Evolutionary conservation across 30 jellyfish, hydroid and myxozoan species (phyloP).

Genomic region (Cassiopea andromeda): DNA sequence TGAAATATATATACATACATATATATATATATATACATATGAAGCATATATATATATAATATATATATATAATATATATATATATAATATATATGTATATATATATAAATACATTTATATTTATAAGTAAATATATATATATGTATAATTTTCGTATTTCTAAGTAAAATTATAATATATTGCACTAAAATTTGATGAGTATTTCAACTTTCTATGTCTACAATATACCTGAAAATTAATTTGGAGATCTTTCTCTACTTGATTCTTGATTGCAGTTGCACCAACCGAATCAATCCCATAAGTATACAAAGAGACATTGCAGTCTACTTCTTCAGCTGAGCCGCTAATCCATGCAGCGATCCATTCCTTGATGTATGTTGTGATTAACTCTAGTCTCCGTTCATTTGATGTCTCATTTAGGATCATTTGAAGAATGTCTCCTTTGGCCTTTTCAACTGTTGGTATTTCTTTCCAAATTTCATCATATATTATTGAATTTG

Average conservation of each 20-base stretch:
- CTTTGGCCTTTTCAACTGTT: slow-evolving; percentile 11
- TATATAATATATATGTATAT: too few relatives aligned
- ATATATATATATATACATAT: too few relatives aligned
- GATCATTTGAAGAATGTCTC: slow-evolving; percentile 49
- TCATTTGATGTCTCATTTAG: slow-evolving; percentile 37
- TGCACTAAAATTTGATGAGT: too few relatives aligned
- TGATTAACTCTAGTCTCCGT: slow-evolving; percentile 34
- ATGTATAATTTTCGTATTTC: too few relatives aligned
- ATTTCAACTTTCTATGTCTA: too few relatives aligned
- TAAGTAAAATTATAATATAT: too few relatives aligned
- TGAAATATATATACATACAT: too few relatives aligned
- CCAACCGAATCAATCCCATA: slow-evolving; percentile 83
- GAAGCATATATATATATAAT: too few relatives aligned
- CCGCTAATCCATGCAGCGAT: slow-evolving; percentile 83
- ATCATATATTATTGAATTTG: slow-evolving; percentile 45
- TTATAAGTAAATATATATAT: too few relatives aligned
- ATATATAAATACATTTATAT: too few relatives aligned
- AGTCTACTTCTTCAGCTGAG: slow-evolving; percentile 68
- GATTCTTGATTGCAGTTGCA: slow-evolving; percentile 67
- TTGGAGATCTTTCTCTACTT: slow-evolving; percentile 68
- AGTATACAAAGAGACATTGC: slow-evolving; percentile 69
- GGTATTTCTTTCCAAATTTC: slow-evolving; percentile 56
- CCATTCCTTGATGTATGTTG: slow-evolving; percentile 55
- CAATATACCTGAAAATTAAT: slow-evolving; percentile 55
- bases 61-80: too few relatives aligned